These are phyloP conservation scores for Doryteuthis pealeii DNA, from an alignment of 1,140 invertebrate genomes.

Conservation along the genomic window DNA sequence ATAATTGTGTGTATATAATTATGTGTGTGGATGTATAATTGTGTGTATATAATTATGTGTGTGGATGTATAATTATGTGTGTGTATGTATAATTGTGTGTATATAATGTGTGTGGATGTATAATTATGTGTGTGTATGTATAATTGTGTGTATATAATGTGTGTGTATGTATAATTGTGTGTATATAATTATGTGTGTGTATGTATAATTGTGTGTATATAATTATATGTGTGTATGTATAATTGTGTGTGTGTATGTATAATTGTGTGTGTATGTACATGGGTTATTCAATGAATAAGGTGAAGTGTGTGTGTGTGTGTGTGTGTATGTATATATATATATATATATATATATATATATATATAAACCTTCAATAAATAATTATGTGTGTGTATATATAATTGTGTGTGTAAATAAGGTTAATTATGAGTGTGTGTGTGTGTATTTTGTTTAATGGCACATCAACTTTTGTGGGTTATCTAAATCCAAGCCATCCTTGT, in stretches of 20 bases:
- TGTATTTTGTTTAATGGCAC: background rate
- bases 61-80: background rate
- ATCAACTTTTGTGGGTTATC: too few species aligned
- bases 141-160: background rate
- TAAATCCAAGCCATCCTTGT: too few species aligned
- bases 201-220: background rate
- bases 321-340: background rate
- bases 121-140: background rate
- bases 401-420: background rate
- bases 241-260: background rate
- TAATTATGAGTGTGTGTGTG: background rate
- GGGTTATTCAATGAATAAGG: too few species aligned
- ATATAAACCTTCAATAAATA: background rate
- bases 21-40: background rate
- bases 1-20: background rate
- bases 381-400: background rate
- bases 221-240: background rate
- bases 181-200: background rate
- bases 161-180: background rate
- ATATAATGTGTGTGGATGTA: background rate
- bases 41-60: background rate
- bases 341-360: constrained; percentile 9
- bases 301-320: too few species aligned
- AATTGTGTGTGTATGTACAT: background rate
- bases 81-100: background rate